phyloP scores from a whole-genome alignment of 2,113 vertebrate species.

The Piaya cayana region DNA sequence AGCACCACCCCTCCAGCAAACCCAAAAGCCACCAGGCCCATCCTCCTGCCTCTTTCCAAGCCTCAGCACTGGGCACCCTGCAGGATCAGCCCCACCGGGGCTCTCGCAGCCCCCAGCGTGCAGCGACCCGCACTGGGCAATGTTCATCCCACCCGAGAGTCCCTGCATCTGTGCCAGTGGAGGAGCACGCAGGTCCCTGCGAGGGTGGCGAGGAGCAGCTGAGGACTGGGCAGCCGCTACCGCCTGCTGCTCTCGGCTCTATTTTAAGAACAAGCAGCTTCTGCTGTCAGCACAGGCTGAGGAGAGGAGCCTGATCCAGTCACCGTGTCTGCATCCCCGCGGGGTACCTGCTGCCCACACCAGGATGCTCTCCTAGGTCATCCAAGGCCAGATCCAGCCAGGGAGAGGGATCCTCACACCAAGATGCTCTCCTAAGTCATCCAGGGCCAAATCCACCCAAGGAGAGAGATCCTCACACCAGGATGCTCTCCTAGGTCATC shows the following conservation, averaged over 20 bases:
- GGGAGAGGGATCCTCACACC: too few species aligned
- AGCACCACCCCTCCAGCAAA: accelerated
- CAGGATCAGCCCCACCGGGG: background rate
- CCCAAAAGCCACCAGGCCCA: background rate
- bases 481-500: too few species aligned
- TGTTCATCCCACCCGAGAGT: background rate
- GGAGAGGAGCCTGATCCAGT: background rate
- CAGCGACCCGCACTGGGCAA: background rate
- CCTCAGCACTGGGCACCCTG: background rate
- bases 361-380: background rate
- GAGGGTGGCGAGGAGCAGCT: background rate
- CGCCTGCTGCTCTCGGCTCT: background rate
- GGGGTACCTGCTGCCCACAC: too few species aligned
- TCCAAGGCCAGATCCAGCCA: background rate
- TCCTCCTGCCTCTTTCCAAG: background rate
- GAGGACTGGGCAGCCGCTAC: accelerated
- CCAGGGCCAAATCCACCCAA: too few species aligned
- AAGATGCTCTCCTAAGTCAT: too few species aligned
- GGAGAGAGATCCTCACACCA: too few species aligned
- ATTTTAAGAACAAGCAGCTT: slow-evolving; percentile 21
- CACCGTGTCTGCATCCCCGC: too few species aligned
- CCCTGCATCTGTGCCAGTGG: accelerated
- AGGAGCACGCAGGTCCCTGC: accelerated
- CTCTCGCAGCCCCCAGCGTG: background rate
- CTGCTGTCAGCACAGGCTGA: background rate